Evolutionary conservation across 2,113 vertebrate genomes (phyloP).

Genomic region (Stigmatopora argus): DNA sequence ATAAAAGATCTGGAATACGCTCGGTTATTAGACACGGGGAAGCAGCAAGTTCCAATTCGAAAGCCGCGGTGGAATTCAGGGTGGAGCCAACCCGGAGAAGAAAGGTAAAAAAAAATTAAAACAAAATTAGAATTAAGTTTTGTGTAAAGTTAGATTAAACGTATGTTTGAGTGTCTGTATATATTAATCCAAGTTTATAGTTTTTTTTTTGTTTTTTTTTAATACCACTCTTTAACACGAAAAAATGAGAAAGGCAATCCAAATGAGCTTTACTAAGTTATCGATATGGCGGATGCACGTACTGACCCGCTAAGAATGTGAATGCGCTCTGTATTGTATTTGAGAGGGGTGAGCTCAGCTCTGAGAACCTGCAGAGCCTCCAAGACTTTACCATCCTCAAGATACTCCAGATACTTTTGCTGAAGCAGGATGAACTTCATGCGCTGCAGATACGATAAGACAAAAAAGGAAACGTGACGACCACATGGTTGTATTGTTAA

Average conservation of each 20-base stretch:
- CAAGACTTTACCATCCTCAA: conserved; percentile 95
- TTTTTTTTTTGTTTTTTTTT: no score
- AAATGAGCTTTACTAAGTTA: not conserved
- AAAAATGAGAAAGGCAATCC: not conserved
- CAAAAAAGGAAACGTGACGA: not conserved
- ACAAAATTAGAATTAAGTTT: no score
- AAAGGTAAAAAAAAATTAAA: no score
- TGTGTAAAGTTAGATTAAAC: no score
- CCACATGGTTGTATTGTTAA: not conserved
- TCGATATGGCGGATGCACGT: not conserved
- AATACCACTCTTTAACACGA: no score
- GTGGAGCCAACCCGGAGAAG: no score
- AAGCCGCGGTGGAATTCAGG: no score
- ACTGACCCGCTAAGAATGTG: conserved; percentile 92
- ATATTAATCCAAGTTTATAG: no score
- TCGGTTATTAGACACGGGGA: no score
- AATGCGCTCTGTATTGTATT: conserved; percentile 94
- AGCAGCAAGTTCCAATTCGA: no score
- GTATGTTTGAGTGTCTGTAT: no score
- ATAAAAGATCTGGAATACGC: no score
- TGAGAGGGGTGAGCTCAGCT: conserved; percentile 90
- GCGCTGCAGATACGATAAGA: conserved; percentile 66
- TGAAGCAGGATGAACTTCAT: conserved; percentile 98
- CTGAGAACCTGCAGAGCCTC: conserved; percentile 93
- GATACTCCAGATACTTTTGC: conserved; percentile 97